phyloP scores from a whole-genome alignment of 2,888 invertebrate species.

The Eupithecia subumbrata region DNA sequence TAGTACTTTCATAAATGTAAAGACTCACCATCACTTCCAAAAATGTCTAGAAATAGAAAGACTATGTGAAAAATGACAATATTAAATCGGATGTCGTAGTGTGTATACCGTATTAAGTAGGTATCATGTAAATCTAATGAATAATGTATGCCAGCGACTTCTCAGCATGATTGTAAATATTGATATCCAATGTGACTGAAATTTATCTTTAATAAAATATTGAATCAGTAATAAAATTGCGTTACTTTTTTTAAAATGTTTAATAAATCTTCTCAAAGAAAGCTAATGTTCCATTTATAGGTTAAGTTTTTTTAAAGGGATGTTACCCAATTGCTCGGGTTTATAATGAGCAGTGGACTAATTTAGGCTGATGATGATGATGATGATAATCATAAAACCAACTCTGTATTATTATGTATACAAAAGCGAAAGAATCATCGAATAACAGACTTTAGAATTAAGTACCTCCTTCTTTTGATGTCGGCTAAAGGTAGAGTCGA shows the following conservation, averaged over 20 bases:
- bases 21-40: neutral
- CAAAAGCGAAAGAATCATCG: neutral
- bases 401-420: neutral
- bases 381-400: no score
- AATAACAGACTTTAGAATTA: neutral
- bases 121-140: neutral
- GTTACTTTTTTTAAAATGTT: no score
- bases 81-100: neutral
- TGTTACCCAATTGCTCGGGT: no score
- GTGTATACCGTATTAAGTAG: neutral
- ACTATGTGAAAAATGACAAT: slow-evolving; percentile 1
- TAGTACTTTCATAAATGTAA: no score
- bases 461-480: no score
- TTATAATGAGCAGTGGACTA: no score
- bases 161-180: slow-evolving; percentile 6
- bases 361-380: no score
- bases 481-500: no score
- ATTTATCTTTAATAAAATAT: slow-evolving; percentile 9
- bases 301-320: neutral
- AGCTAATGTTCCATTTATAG: neutral
- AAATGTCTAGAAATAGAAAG: neutral
- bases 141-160: neutral
- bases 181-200: slow-evolving; percentile 7
- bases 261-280: neutral
- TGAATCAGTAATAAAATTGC: slow-evolving; percentile 7